Evolutionary conservation across 2,797 vertebrate species (phyloP).

Genomic region (Chelidonichthys spinosus): DNA sequence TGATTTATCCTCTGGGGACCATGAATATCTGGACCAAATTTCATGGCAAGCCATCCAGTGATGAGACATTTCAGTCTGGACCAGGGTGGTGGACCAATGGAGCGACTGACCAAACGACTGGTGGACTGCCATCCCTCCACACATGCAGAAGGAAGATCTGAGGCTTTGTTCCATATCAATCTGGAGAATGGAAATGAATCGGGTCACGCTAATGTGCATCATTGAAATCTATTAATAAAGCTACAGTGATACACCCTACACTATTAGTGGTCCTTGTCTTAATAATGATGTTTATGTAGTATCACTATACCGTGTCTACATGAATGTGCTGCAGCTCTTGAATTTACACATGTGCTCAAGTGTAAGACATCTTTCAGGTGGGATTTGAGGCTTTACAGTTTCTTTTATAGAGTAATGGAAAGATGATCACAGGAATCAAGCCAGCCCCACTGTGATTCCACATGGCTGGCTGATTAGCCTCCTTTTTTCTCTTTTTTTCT

Average conservation of each 20-base stretch:
- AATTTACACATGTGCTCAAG: slow-evolving; percentile 38
- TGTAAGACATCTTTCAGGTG: slow-evolving; percentile 35
- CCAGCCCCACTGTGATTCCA: slow-evolving; percentile 73
- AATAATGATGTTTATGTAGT: background rate
- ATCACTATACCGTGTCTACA: background rate
- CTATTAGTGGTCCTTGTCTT: background rate
- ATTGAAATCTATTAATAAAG: slow-evolving; percentile 5
- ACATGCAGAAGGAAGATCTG: background rate
- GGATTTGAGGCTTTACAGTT: slow-evolving; percentile 58
- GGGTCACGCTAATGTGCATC: background rate
- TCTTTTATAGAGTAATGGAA: slow-evolving; percentile 76
- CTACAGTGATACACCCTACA: background rate
- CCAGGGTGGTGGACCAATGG: no score
- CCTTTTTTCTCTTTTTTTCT: slow-evolving; percentile 33
- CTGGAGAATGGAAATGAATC: slow-evolving; percentile 15
- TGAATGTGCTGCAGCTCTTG: slow-evolving; percentile 25
- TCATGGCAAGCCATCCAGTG: background rate
- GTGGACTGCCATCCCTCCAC: background rate
- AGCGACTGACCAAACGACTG: background rate
- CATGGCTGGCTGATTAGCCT: slow-evolving; percentile 76
- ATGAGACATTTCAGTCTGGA: slow-evolving; percentile 7
- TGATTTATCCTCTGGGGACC: slow-evolving; percentile 6
- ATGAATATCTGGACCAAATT: background rate
- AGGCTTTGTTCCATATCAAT: background rate
- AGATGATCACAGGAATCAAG: slow-evolving; percentile 69